Evolutionary conservation across 2,888 invertebrate species (phyloP), one percentile per base, ranked within the genome.

Genomic region (Odontomyia ornata): DNA sequence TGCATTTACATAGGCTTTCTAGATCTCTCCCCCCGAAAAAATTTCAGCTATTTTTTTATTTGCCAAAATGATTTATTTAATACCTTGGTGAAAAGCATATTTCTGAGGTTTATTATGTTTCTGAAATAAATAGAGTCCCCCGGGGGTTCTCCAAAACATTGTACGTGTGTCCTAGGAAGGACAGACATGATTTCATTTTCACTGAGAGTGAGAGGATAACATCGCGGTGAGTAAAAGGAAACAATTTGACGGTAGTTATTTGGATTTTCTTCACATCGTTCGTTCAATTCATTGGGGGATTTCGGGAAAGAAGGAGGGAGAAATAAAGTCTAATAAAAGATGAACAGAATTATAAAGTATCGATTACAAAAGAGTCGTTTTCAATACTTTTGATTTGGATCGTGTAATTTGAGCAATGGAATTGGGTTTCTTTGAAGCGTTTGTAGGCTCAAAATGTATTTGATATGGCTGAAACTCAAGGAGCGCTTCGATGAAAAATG

Each of bases 41-140:
- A 75, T 77, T 56, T 75, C 60, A 52, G 75, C 72, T 76, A 56
- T 77, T 76, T 77, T 60, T 62, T 77, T 77, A 77, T 76, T 77
- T 76, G 71, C 71, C 76, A 28, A 71, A 77, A 77, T 77, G 77
- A 77, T 77, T 77, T 77, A 77, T 77, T 77, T 77, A 77, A 76
- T 77, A 77, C 76, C 64, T 77, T 62, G 60, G 75, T 71, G 52
- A 75, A 75, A 77, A 77, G 77, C 77, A 77, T 77, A 77, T 77
- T 77, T 77, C 77, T 77, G 77, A 77, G 77, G 77, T 77, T 77
- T 77, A 76, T 77, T 77, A 76, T 76, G 76, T 64, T 77, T 47
- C 76, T 36, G 71, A 75, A 76, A 77, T 77, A 77, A 76, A 77
- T 76, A 76, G 64, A 77, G 76, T 77, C 77, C 76, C 77, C 21